A percentile compares a stretch with the other conserved stretches of the same genome.
Evolutionary conservation across 2,888 invertebrate genomes (phyloP).

Genomic region (Gari tellinella): DNA sequence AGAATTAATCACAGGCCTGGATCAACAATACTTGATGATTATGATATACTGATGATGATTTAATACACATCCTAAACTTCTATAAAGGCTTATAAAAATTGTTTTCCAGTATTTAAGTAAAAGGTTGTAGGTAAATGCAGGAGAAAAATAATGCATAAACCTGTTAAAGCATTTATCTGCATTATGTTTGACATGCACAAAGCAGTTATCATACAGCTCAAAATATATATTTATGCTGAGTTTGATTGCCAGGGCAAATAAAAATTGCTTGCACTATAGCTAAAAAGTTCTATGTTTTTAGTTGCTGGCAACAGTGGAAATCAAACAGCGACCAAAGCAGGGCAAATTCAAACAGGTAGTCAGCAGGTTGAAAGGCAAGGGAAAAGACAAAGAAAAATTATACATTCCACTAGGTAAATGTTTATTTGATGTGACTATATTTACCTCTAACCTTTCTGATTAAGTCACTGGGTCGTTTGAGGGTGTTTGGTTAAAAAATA

Average conservation of each 20-base stretch:
- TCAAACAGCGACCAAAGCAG: constrained; percentile 72
- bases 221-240: too few relatives aligned
- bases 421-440: neutral
- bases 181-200: neutral
- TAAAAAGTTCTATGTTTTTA: constrained; percentile 17
- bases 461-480: too few relatives aligned
- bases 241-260: neutral
- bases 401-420: constrained; percentile 65
- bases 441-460: neutral
- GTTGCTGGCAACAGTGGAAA: constrained; percentile 46
- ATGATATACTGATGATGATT: too few relatives aligned
- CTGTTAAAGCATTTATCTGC: neutral
- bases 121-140: neutral
- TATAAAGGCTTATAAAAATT: too few relatives aligned
- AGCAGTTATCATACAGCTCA: too few relatives aligned
- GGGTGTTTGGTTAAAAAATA: too few relatives aligned
- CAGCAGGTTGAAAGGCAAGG: constrained; percentile 76
- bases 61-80: too few relatives aligned
- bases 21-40: too few relatives aligned
- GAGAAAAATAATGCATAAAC: neutral
- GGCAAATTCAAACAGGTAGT: constrained; percentile 80
- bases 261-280: neutral
- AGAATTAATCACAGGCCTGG: too few relatives aligned
- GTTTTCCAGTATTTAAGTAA: neutral
- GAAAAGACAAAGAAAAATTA: constrained; percentile 77